phyloP scores from a whole-genome alignment of 2,113 vertebrate species.

The Lates calcarifer region DNA sequence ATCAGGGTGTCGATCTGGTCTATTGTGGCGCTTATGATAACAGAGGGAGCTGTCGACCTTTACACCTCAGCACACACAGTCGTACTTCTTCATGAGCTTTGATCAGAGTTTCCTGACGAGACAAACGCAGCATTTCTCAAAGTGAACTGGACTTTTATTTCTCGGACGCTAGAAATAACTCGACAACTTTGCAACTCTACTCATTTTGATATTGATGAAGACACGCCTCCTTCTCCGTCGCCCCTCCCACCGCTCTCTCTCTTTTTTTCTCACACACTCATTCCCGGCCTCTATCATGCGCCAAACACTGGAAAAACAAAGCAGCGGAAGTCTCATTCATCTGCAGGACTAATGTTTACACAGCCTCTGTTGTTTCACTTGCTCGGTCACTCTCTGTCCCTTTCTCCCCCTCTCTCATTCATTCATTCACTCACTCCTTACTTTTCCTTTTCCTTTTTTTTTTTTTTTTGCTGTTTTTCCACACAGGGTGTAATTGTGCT shows the following conservation, averaged over 20 bases:
- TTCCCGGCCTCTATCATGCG: constrained; percentile 45
- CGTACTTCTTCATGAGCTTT: too few relatives aligned
- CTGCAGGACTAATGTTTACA: constrained; percentile 54
- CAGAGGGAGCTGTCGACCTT: not conserved
- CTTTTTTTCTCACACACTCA: constrained; percentile 48
- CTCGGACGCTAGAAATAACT: not conserved
- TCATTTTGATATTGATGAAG: not conserved
- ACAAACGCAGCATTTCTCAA: too few relatives aligned
- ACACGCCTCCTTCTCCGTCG: not conserved
- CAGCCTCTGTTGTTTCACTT: constrained; percentile 25
- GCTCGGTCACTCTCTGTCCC: not conserved
- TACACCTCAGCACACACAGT: not conserved
- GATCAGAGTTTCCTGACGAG: too few relatives aligned
- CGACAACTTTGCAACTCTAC: not conserved
- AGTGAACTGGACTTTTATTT: not conserved
- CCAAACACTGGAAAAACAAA: constrained; percentile 58
- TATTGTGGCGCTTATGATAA: not conserved
- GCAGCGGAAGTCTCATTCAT: constrained; percentile 59
- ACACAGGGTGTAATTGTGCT: constrained; percentile 33
- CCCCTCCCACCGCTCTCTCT: constrained; percentile 19
- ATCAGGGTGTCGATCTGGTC: not conserved
- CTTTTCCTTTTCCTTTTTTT: constrained; percentile 36
- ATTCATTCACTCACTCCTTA: not conserved
- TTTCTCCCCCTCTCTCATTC: not conserved
- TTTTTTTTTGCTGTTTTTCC: constrained; percentile 44